phyloP scores from a whole-genome alignment of 2,888 invertebrate species.

The Penaeus monodon region DNA sequence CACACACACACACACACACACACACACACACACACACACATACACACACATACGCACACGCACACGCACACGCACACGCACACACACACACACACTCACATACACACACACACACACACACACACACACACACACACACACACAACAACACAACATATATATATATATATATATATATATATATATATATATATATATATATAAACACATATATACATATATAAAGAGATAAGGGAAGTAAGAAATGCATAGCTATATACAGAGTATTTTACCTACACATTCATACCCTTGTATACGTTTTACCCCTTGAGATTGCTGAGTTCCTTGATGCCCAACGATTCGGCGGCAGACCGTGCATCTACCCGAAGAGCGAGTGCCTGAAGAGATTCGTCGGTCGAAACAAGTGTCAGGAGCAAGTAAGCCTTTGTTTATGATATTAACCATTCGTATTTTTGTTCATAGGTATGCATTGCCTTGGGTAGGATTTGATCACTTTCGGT shows the following conservation, averaged over 20 bases:
- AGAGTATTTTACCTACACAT: too few relatives aligned
- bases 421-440: too few relatives aligned
- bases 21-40: too few relatives aligned
- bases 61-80: too few relatives aligned
- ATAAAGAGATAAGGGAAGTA: too few relatives aligned
- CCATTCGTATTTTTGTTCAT: neutral
- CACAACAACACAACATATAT: neutral
- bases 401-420: conserved; percentile 41
- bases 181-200: too few relatives aligned
- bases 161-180: too few relatives aligned
- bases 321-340: conserved; percentile 13
- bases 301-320: conserved; percentile 31
- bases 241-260: too few relatives aligned
- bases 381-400: neutral
- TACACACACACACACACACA: conserved; percentile 10
- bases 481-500: neutral
- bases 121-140: neutral
- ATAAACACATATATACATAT: too few relatives aligned
- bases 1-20: too few relatives aligned
- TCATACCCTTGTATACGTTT: too few relatives aligned
- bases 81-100: neutral
- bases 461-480: neutral
- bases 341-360: conserved; percentile 40
- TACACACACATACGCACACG: too few relatives aligned
- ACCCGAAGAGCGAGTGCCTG: conserved; percentile 24